Evolutionary conservation across 2,113 vertebrate species (phyloP), one percentile per base, ranked within the genome.

Genomic region (Rhynchopsitta pachyrhyncha): DNA sequence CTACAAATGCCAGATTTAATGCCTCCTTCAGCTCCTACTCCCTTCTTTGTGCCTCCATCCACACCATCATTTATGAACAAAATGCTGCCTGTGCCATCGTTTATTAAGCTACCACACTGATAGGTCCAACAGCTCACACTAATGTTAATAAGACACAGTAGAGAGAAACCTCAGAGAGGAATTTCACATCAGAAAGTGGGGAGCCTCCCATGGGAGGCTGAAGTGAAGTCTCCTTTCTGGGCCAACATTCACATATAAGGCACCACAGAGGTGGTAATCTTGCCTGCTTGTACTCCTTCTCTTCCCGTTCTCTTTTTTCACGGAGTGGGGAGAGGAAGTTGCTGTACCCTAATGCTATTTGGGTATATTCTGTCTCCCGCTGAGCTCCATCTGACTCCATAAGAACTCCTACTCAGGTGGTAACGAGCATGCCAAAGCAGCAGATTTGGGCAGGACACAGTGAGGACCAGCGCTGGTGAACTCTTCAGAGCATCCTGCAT

Each of bases 1-100:
- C 94, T 22, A 93, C 67, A 86, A 94, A 88, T 63, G 82, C 85
- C 94, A 93, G 76, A 95, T 96, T 96, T 88, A 93, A 95, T 94
- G 82, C 82, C 82, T 96, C 71, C 75, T 95, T 80, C 84, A 94
- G 73, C 67, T 96, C 71, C 90, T 86, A 74, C 93, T 95, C 92
- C 82, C 41, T 33, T 81, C 46, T 85, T 67, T 60, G n/a, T 78
- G 90, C 82, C 71, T 95, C 59, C 82, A 93, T 47, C 63, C 5
- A 0, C 63, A 62, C 73, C 79, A 92, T 86, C 90, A 86, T 44
- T 93, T 74, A 83, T 3, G 10, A 86, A 81, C 74, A 88, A 95
- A 95, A 95, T 53, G 93, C 55, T 77, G 68, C 76, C 60, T 80
- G 42, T 9, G 83, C 80, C 92, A 92, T 64, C 85, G 55, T 78